Percentiles rank a stretch among this genome's conserved stretches.
Conservation (phyloP, 30 jellyfish, hydroid and myxozoan genomes). For the Turritopsis dohrnii region DNA sequence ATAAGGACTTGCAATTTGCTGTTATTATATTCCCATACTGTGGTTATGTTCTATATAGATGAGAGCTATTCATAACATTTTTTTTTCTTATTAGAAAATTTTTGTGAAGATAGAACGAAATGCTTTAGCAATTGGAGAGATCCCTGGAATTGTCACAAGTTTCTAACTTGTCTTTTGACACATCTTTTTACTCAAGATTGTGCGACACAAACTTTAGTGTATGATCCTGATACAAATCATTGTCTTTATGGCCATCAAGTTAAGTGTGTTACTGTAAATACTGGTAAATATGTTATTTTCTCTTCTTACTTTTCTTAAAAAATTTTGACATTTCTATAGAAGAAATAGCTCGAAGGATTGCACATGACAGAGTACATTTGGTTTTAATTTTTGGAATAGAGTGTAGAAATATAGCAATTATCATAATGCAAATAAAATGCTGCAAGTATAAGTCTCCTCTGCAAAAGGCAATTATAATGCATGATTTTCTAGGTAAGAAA, state of each 20-base stretch:
- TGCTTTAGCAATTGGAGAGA: slow-evolving; percentile 17
- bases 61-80: neutral
- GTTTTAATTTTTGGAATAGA: too few species aligned
- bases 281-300: neutral
- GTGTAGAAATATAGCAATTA: too few species aligned
- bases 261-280: neutral
- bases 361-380: too few species aligned
- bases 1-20: too few species aligned
- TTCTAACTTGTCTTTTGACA: slow-evolving; percentile 52
- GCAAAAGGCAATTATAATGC: too few species aligned
- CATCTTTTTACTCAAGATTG: slow-evolving; percentile 58
- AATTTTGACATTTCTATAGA: too few species aligned
- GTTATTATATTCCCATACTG: too few species aligned
- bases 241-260: slow-evolving; percentile 13
- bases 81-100: neutral
- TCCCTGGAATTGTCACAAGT: slow-evolving; percentile 90
- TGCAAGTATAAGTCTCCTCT: too few species aligned
- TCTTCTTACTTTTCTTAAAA: too few species aligned
- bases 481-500: too few species aligned
- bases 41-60: neutral
- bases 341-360: too few species aligned
- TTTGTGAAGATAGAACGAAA: neutral
- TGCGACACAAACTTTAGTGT: slow-evolving; percentile 49
- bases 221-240: slow-evolving; percentile 56
- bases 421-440: too few species aligned